Evolutionary conservation across 2,113 vertebrate species (phyloP), one percentile per base, ranked within the genome.

Genomic region (Chitala chitala): DNA sequence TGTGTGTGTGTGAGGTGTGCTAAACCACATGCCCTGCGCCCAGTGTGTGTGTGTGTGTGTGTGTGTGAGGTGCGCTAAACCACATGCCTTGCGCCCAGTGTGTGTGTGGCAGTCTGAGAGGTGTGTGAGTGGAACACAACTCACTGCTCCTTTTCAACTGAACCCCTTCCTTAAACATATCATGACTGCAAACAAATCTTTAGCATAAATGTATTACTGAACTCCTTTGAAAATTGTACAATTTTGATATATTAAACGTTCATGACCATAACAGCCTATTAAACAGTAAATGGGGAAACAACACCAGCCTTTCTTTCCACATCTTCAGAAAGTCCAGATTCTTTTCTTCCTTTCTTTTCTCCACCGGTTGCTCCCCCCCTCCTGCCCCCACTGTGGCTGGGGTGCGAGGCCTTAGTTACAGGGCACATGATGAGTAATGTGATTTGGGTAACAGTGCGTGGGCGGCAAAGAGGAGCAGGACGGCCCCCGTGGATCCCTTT

Each of bases 401-500:
- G 48, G 48, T 51, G 20, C 20, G 20, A 20, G 12, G 12, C 48
- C 48, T 3, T 2, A 51, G 48, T 51, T 10, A 20, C 7, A 8
- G 48, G 1, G 12, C 48, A 51, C 48, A 51, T 8, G 48, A 8
- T 20, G 20, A 20, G 12, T 68, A 68, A 68, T 68, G 64, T 68
- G 64, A 68, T 68, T 68, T 42, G 42, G 64, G 38, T 26, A 3
- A 42, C 64, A 48, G 42, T 40, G 42, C 12, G 24, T 44, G 38
- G 44, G 64, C 42, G 42, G 20, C 46, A 42, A 46, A 26, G 38
- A 13, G 42, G 42, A 46, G 46, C 44, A 13, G 64, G 24, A 13
- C 38, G 64, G 38, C 64, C 22, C 22, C 22, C 9, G 38, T 68
- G 64, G 38, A 46, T 68, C 42, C 44, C 64, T 46, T 68, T 68